Conservation (phyloP, 1,140 invertebrate species). For the Acromyrmex heyeri region DNA sequence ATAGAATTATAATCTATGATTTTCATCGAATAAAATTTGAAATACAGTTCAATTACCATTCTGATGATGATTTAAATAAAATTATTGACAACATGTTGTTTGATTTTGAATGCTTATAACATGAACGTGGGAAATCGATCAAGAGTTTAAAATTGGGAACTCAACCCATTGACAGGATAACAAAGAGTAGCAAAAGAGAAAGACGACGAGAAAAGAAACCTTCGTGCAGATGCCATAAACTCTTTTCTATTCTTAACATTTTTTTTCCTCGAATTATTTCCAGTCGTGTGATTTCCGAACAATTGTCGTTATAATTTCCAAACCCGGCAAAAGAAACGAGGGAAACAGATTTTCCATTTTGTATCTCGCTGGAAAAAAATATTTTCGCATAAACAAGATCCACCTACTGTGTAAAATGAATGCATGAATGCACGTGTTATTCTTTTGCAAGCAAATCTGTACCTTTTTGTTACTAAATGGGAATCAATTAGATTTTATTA, state of each 20-base stretch:
- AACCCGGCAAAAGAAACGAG: not conserved
- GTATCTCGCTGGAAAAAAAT: conserved; percentile 41
- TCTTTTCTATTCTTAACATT: conserved; percentile 49
- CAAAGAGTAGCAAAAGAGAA: not conserved
- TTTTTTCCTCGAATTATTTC: conserved; percentile 51
- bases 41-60: not conserved
- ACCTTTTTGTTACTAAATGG: not conserved
- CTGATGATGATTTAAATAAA: not conserved
- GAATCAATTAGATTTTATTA: not conserved
- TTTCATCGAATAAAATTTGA: not conserved
- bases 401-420: not conserved
- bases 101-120: not conserved
- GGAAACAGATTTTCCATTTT: conserved; percentile 46
- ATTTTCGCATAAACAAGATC: conserved; percentile 18
- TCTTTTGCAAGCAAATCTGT: not conserved
- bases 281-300: conserved; percentile 59
- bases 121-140: conserved; percentile 4
- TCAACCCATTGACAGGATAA: conserved; percentile 1
- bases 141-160: not conserved
- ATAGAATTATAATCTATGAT: not conserved
- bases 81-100: not conserved
- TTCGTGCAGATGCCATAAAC: conserved; percentile 47
- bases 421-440: not conserved
- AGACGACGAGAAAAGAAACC: not conserved
- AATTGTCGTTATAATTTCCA: conserved; percentile 68